A percentile compares a stretch with the other conserved stretches of the same genome.
Conservation (phyloP, 2,888 invertebrate genomes). For the Drosophila birchii region DNA sequence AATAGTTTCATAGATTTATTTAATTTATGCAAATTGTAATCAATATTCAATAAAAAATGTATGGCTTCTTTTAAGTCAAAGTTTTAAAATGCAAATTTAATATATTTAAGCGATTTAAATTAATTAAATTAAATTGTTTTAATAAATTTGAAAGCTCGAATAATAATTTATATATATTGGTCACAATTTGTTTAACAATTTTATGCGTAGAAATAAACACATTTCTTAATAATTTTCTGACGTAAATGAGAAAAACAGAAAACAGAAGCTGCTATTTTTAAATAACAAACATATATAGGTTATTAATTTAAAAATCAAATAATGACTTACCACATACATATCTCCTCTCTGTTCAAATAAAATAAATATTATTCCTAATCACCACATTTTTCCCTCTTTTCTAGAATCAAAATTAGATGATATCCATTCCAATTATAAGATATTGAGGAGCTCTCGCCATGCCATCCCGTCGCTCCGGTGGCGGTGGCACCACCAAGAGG, state of each 20-base stretch:
- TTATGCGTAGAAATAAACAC: neutral
- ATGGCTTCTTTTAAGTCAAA: neutral
- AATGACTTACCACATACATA: too few species aligned
- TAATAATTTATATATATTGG: neutral
- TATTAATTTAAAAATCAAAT: neutral
- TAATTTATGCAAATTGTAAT: neutral
- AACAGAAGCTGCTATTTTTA: neutral
- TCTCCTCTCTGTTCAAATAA: too few species aligned
- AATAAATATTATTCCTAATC: neutral
- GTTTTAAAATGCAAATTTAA: neutral
- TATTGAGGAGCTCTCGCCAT: constrained; percentile 59
- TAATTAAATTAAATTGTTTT: neutral
- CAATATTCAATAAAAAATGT: neutral
- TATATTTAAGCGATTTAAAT: neutral
- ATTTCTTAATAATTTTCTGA: neutral
- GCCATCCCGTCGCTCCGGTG: constrained; percentile 82
- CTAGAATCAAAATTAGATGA: constrained; percentile 15
- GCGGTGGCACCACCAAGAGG: constrained; percentile 81
- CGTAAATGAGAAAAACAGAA: neutral
- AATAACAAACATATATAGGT: neutral
- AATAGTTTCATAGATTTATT: neutral
- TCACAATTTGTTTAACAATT: neutral
- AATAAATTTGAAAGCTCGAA: neutral
- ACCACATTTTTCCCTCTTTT: neutral
- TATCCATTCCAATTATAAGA: neutral